These are phyloP conservation scores for Macrotis lagotis DNA, from an alignment of 2,113 vertebrate genomes.

Conservation along the genomic window DNA sequence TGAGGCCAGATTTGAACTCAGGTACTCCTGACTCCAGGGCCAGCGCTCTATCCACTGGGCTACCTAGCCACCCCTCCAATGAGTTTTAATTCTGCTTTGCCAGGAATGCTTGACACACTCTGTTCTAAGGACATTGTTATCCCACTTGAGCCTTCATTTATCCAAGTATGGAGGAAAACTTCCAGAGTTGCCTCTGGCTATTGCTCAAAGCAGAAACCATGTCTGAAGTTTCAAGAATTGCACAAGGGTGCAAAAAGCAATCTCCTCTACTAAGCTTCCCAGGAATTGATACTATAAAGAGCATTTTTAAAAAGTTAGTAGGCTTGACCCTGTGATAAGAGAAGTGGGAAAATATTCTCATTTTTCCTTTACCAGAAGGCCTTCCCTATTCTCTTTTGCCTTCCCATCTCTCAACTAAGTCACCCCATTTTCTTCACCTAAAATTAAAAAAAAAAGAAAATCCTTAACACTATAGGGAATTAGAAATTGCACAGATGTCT, in stretches of 20 bases:
- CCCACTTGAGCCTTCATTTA: fast-evolving
- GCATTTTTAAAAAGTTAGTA: background rate
- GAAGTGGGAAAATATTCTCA: background rate
- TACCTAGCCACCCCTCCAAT: no score
- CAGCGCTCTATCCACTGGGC: no score
- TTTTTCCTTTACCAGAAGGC: background rate
- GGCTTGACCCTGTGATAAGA: background rate
- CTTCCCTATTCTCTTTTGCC: background rate
- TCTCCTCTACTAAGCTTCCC: background rate
- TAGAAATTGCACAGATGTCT: background rate
- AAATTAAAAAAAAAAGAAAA: background rate
- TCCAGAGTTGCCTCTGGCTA: background rate
- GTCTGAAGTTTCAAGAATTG: background rate
- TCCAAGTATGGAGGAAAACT: background rate
- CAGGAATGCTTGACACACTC: background rate
- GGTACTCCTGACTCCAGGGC: no score
- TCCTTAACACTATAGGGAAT: background rate
- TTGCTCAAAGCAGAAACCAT: background rate
- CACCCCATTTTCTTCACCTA: background rate
- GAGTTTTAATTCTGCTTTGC: background rate
- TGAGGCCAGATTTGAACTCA: no score
- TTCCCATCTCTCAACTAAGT: background rate
- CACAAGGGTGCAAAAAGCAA: background rate
- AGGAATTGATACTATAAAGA: background rate
- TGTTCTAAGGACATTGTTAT: background rate